These are phyloP conservation scores for Daphoenositta chrysoptera DNA, from an alignment of 2,113 vertebrate species.

Conservation along the genomic window DNA sequence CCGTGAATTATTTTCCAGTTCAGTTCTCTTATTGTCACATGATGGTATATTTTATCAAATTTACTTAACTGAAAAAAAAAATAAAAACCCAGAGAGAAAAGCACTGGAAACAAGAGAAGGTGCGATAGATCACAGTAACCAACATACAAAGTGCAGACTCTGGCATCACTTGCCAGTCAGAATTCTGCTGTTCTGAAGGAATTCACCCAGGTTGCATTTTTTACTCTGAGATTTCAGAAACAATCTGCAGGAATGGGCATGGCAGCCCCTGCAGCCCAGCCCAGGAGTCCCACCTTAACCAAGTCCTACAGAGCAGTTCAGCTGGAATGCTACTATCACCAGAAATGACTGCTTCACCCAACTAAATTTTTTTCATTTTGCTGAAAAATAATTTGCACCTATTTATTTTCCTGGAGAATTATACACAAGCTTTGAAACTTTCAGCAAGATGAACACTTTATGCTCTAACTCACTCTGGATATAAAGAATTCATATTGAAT, in stretches of 20 bases:
- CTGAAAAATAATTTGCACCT: neutral
- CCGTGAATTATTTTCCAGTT: constrained; percentile 34
- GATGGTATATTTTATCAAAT: constrained; percentile 25
- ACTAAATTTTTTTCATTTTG: neutral
- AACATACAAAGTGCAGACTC: neutral
- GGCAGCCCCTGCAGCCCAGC: neutral
- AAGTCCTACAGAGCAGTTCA: neutral
- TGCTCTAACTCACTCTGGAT: neutral
- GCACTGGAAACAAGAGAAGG: neutral
- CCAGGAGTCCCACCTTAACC: neutral
- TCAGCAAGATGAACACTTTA: neutral
- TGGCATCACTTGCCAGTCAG: neutral
- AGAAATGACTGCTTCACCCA: neutral
- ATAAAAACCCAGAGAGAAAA: neutral
- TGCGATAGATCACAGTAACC: neutral
- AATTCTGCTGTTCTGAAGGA: neutral
- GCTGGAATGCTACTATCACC: neutral
- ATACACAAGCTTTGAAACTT: neutral
- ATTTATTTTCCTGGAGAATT: neutral
- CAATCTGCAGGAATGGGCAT: neutral
- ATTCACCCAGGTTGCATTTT: neutral
- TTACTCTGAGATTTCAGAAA: neutral
- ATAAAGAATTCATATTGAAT: neutral
- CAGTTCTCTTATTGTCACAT: constrained; percentile 13
- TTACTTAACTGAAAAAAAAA: neutral